A percentile compares a stretch with the other conserved stretches of the same genome.
Conservation (phyloP, 1,140 invertebrate species). For the Cherax destructor region DNA sequence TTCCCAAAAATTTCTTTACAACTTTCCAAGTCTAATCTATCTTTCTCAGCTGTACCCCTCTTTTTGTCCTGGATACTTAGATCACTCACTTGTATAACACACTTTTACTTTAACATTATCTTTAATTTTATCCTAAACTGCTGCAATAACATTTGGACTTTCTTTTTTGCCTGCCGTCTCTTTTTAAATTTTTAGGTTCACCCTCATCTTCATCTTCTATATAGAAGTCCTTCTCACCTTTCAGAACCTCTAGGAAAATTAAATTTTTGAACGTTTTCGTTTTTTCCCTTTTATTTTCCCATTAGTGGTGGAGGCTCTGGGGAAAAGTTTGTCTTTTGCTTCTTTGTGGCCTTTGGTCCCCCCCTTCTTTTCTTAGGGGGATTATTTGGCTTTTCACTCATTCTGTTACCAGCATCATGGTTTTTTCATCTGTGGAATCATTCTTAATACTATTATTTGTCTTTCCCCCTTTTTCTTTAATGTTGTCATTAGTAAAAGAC, state of each 20-base stretch:
- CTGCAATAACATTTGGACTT: background rate
- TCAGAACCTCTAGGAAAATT: conserved; percentile 60
- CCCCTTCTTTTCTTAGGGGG: conserved; percentile 25
- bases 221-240: conserved; percentile 66
- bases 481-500: conserved; percentile 19
- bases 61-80: background rate
- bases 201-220: conserved; percentile 56
- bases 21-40: conserved; percentile 51
- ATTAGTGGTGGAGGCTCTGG: conserved; percentile 47
- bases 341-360: conserved; percentile 15
- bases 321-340: background rate
- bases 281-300: conserved; percentile 59
- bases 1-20: conserved; percentile 53
- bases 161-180: conserved; percentile 40
- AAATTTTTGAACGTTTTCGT: conserved; percentile 61
- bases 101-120: conserved; percentile 28
- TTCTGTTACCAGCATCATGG: background rate
- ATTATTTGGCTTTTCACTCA: background rate
- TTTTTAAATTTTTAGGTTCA: conserved; percentile 30
- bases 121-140: background rate
- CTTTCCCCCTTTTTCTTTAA: conserved; percentile 38
- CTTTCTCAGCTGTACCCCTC: background rate
- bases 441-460: conserved; percentile 32
- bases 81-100: conserved; percentile 55
- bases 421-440: background rate